phyloP scores from a whole-genome alignment of 2,888 invertebrate species.

The Pachydiplax longipennis region DNA sequence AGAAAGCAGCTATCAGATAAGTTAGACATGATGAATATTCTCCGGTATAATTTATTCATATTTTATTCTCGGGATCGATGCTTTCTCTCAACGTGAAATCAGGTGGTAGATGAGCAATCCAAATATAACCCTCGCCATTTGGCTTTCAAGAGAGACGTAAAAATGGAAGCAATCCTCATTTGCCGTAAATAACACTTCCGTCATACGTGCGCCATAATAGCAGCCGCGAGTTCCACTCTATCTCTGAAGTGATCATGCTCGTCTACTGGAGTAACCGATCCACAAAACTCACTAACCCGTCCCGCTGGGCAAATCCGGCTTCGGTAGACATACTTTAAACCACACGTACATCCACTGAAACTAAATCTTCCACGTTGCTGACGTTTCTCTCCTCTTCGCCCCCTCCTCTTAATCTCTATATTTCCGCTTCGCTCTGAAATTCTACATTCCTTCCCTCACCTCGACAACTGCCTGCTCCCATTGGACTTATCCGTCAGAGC shows the following conservation, averaged over 20 bases:
- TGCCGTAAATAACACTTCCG: too few relatives aligned
- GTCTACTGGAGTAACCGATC: constrained; percentile 28
- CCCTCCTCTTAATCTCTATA: not conserved
- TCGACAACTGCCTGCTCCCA: not conserved
- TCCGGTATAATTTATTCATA: too few relatives aligned
- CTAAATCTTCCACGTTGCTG: constrained; percentile 19
- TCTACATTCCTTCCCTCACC: not conserved
- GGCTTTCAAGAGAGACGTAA: too few relatives aligned
- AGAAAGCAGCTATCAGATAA: too few relatives aligned
- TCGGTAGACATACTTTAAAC: constrained; percentile 16
- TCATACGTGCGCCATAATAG: not conserved
- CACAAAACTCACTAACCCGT: not conserved
- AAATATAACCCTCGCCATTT: too few relatives aligned
- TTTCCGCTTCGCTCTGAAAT: not conserved
- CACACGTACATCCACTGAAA: not conserved
- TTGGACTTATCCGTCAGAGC: not conserved
- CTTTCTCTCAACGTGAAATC: too few relatives aligned
- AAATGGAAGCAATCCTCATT: too few relatives aligned
- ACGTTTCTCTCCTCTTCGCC: not conserved
- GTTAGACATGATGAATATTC: too few relatives aligned
- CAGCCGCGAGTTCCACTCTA: not conserved
- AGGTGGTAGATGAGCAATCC: too few relatives aligned
- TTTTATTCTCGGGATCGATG: too few relatives aligned
- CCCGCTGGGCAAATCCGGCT: constrained; percentile 32
- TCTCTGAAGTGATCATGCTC: not conserved